Conservation (phyloP, 2,888 invertebrate genomes). For the Caenorhabditis panamensis region DNA sequence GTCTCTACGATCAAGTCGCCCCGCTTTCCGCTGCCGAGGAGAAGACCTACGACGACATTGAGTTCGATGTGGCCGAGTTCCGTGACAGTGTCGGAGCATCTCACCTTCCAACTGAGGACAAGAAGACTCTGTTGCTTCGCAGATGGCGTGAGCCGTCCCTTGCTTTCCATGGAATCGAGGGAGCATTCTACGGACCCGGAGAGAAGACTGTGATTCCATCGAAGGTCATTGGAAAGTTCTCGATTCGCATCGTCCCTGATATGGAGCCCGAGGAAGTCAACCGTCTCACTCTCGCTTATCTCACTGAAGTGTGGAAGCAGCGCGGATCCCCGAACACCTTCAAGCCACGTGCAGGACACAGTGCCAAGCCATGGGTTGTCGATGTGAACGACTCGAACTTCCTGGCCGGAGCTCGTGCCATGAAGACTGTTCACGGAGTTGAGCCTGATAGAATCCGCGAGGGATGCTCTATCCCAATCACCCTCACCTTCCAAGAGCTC, state of each 20-base stretch:
- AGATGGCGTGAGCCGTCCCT: conserved; percentile 82
- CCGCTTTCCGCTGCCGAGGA: conserved; percentile 82
- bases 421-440: conserved; percentile 87
- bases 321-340: conserved; percentile 88
- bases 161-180: conserved; percentile 96
- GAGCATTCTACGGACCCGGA: conserved; percentile 93
- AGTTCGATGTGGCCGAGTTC: conserved; percentile 86
- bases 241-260: conserved; percentile 95
- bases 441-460: conserved; percentile 96
- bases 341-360: conserved; percentile 85
- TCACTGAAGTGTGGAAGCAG: conserved; percentile 88
- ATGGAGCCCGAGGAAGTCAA: conserved; percentile 89
- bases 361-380: conserved; percentile 93
- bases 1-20: conserved; percentile 88
- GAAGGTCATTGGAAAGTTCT: conserved; percentile 91
- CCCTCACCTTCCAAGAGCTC: conserved; percentile 87
- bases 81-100: conserved; percentile 67
- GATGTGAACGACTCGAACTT: conserved; percentile 94
- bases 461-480: conserved; percentile 97
- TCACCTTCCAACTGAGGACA: conserved; percentile 67
- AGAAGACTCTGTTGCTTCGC: conserved; percentile 66
- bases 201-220: conserved; percentile 86
- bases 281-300: conserved; percentile 86
- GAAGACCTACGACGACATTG: conserved; percentile 88
- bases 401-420: conserved; percentile 87